These are phyloP conservation scores for Campylomormyrus tamandua DNA, from an alignment of 2,113 vertebrate species.

Conservation along the genomic window DNA sequence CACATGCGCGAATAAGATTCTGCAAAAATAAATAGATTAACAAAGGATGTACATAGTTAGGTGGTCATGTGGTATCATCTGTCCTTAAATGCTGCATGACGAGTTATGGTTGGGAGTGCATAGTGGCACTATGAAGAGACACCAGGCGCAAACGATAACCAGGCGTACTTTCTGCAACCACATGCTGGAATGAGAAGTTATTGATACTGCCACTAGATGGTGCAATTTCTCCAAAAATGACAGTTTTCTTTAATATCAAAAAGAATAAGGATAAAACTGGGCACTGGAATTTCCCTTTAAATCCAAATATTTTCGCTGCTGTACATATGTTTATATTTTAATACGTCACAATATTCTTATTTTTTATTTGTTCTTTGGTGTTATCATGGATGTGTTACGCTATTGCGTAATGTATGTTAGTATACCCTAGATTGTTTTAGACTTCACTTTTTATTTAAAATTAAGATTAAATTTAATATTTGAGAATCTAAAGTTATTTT, in stretches of 20 bases:
- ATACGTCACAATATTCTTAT: not conserved
- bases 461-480: not conserved
- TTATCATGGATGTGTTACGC: not conserved
- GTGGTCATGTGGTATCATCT: not conserved
- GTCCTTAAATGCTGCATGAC: not conserved
- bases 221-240: not conserved
- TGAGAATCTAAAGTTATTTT: not conserved
- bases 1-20: not conserved
- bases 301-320: not conserved
- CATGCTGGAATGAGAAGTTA: not conserved
- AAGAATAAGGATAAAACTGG: not conserved
- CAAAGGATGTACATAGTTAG: not conserved
- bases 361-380: not conserved
- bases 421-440: not conserved
- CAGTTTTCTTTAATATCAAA: not conserved
- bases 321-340: not conserved
- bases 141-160: not conserved
- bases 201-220: not conserved
- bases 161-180: not conserved
- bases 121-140: not conserved
- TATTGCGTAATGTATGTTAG: not conserved
- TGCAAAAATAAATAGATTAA: not conserved
- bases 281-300: not conserved
- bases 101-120: not conserved
- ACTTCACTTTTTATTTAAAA: not conserved